Evolutionary conservation across 2,888 invertebrate species (phyloP), one percentile per base, ranked within the genome.

Genomic region (Pyrgus malvae): DNA sequence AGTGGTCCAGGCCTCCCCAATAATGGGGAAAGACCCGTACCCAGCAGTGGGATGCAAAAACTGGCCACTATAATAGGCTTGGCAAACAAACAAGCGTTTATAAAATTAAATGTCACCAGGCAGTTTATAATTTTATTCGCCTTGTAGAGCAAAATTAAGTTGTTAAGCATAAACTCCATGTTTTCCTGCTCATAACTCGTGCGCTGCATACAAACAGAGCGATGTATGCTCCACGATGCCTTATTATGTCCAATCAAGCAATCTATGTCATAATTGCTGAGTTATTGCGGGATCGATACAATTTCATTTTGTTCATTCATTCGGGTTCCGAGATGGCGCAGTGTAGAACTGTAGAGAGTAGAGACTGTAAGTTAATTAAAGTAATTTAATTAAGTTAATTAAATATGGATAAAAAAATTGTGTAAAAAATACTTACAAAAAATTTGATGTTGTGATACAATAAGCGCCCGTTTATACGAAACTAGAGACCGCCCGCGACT

Each of bases 111-210:
- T 29, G 29, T 29, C 29, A 29, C 29, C 29, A 29, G 11, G 29
- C 11, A 3, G 4, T 3, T 29, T 29, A 33, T 33, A 33, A 33
- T 33, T 33, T 27, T 33, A 14, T 33, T 33, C 33, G 3, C 14
- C 14, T 2, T 9, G 33, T 29, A 29, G n/a, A 2, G 7, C 12
- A 14, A 40, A 54, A 57, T 61, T 50, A 56, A 51, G 57, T 51
- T 25, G 35, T 46, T 16, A 37, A 12, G 25, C 16, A 23, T 16
- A 48, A 48, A 7, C 9, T 14, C n/a, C 46, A 31, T 31, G 23
- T 16, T 27, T 17, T 37, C 17, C 21, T 37, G 3, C 8, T 11
- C 11, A 2, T 11, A 45, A 12, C 17, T 19, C 12, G 14, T 12
- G 7, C 19, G 3, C 31, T 27, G 27, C 46, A 38, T 38, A 16